These are phyloP conservation scores for Eupithecia inturbata DNA, from an alignment of 2,888 invertebrate genomes.

Conservation along the genomic window DNA sequence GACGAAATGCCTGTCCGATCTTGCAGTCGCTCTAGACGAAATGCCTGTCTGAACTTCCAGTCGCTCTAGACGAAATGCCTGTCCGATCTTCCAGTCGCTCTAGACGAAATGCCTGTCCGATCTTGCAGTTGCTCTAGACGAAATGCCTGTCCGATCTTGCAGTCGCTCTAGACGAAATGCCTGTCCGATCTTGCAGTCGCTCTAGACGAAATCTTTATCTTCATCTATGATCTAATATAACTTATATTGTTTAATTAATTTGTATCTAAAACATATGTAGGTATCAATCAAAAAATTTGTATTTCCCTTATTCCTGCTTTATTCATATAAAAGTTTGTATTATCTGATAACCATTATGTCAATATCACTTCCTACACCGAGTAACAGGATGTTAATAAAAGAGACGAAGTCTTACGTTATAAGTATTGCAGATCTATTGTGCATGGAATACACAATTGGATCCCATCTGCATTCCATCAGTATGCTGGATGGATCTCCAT, in stretches of 20 bases:
- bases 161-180: no score
- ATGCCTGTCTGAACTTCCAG: not conserved
- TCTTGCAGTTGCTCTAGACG: not conserved
- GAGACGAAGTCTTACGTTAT: constrained; percentile 31
- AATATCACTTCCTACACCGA: not conserved
- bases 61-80: no score
- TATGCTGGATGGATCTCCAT: constrained; percentile 22
- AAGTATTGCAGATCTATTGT: constrained; percentile 31
- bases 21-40: no score
- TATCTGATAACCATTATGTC: not conserved
- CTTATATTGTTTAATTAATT: not conserved
- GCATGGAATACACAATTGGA: constrained; percentile 29
- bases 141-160: not conserved
- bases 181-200: not conserved
- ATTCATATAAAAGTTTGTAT: not conserved
- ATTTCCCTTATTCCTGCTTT: not conserved
- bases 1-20: not conserved
- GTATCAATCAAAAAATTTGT: not conserved
- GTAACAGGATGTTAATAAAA: not conserved
- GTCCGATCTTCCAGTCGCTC: not conserved
- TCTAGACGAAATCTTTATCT: no score
- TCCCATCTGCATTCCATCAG: constrained; percentile 32
- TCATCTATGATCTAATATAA: not conserved
- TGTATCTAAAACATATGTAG: not conserved
- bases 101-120: not conserved